Evolutionary conservation across 2,797 vertebrate genomes (phyloP).

Genomic region (Gadopsis bispinosus): DNA sequence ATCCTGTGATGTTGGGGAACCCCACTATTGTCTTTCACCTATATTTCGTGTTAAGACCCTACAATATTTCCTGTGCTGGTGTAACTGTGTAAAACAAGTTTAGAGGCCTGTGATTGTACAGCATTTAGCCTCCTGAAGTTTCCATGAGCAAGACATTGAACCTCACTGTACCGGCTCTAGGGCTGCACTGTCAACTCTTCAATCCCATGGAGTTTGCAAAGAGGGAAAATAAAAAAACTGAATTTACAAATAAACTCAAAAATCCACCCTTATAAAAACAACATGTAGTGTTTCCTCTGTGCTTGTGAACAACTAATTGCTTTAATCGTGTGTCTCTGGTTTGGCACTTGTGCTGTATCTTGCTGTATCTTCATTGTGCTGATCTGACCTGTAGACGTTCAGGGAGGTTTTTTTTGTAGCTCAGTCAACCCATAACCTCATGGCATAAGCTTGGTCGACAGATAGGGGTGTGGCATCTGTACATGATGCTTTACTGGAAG

Average conservation of each 20-base stretch:
- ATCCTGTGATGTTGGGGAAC: constrained; percentile 74
- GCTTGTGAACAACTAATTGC: background rate
- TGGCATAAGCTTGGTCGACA: constrained; percentile 45
- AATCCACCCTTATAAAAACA: background rate
- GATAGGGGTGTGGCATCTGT: constrained; percentile 72
- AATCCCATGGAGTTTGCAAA: background rate
- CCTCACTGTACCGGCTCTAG: background rate
- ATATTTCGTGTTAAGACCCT: constrained; percentile 1
- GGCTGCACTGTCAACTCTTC: background rate
- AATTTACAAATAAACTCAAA: constrained; percentile 12
- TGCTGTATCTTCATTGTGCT: constrained; percentile 8
- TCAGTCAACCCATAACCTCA: constrained; percentile 51
- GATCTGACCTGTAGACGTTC: constrained; percentile 36
- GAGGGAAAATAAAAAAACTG: background rate
- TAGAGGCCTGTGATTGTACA: background rate
- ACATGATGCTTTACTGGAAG: constrained; percentile 79
- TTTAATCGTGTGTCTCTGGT: background rate
- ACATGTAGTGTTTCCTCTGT: constrained; percentile 13
- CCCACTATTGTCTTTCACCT: constrained; percentile 56
- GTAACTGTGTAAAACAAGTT: background rate
- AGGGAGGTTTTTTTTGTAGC: constrained; percentile 33
- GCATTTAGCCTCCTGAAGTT: constrained; percentile 11
- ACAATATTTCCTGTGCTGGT: constrained; percentile 47
- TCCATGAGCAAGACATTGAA: background rate
- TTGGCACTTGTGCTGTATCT: background rate